Base-by-base conservation (phyloP, 2,797 vertebrate species). In the Rhinoraja longicauda region DNA sequence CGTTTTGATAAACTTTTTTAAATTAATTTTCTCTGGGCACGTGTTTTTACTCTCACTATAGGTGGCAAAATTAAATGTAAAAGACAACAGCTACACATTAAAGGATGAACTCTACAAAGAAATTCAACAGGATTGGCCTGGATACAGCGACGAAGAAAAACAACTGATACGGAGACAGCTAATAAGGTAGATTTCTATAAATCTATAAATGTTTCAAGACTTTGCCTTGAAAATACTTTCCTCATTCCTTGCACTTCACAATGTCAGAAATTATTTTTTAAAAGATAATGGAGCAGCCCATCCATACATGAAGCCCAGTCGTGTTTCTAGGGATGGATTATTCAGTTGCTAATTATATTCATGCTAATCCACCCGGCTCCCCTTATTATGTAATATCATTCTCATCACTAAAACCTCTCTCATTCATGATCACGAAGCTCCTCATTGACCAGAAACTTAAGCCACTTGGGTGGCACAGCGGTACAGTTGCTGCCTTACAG, bases 21-120 rank as follows among this genome's bases (percentile, higher is more conserved):
- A 70, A 17, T 92, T 75, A 75, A 29, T 75, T 29, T 53, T 21
- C 39, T 75, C 32, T 86, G 84, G 93, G 4, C 9, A n/a, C 67
- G 57, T 0, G 24, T 93, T 24, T 53, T 29, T 75, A n/a, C 15
- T 12, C 32, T 72, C 6, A 29, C 76, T 19, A 8, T 94, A 97
- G 97, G 96, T 96, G 45, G 95, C 95, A 17, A 97, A 96, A 94
- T 94, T 96, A 93, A 97, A 96, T 94, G 93, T 94, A 39, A 95
- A 96, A 94, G 96, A 97, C 94, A 95, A 96, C 93, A 97, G 97
- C 94, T 97, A 95, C 94, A 95, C 94, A 90, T 93, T 96, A 93
- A 97, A 96, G 94, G 97, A 97, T 93, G 97, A 97, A 26, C 94
- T 96, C 93, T 96, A 95, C 93, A 95, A 94, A 94, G 95, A 95